A percentile compares a stretch with the other conserved stretches of the same genome.
Evolutionary conservation across 1,140 invertebrate species (phyloP).

Genomic region (Pissodes strobi): DNA sequence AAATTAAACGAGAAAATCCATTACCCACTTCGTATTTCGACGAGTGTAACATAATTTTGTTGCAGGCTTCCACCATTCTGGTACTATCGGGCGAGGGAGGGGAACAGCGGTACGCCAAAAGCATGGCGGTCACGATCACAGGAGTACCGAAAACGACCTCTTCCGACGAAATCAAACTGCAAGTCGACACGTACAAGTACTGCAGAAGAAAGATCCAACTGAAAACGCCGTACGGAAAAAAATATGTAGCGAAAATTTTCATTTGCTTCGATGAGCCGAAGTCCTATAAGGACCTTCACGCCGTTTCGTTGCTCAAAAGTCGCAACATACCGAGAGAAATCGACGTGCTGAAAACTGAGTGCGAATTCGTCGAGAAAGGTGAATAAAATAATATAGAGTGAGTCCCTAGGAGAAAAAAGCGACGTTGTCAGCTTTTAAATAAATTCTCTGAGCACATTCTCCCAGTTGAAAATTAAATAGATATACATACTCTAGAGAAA

Average conservation of each 20-base stretch:
- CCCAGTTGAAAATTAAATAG: too few species aligned
- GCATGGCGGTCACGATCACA: conserved; percentile 43
- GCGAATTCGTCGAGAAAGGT: conserved; percentile 13
- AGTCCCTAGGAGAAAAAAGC: too few species aligned
- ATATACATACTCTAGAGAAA: too few species aligned
- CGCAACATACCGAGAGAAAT: conserved; percentile 4
- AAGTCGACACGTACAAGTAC: conserved; percentile 7
- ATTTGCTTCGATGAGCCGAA: conserved; percentile 10
- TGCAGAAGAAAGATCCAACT: neutral
- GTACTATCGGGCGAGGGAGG: conserved; percentile 49
- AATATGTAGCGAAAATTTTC: conserved; percentile 10
- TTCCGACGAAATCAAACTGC: conserved; percentile 11
- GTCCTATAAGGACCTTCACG: conserved; percentile 1
- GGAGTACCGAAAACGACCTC: conserved; percentile 26
- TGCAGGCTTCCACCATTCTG: conserved; percentile 38
- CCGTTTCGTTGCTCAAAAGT: neutral
- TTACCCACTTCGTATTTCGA: too few species aligned
- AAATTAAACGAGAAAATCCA: too few species aligned
- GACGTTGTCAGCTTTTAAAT: too few species aligned
- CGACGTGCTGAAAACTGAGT: neutral
- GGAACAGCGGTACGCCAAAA: conserved; percentile 44
- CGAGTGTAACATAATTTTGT: conserved; percentile 6
- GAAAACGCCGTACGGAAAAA: conserved; percentile 18
- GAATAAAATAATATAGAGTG: too few species aligned
- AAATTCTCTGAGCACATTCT: neutral